These are phyloP conservation scores for Tenrec ecaudatus DNA, from an alignment of 2,113 vertebrate genomes.

Conservation along the genomic window DNA sequence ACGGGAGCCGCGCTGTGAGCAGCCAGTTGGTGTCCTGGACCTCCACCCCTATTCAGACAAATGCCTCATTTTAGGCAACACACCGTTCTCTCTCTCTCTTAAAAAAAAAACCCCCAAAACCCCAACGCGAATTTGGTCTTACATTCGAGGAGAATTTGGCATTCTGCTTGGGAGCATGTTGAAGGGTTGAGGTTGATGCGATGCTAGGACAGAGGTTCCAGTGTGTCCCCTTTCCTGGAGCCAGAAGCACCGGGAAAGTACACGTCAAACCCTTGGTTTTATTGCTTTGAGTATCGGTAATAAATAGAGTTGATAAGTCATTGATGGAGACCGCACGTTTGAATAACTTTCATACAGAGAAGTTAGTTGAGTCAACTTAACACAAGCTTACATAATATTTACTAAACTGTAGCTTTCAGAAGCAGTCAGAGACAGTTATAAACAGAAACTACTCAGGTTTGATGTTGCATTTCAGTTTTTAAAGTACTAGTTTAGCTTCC, in stretches of 20 bases:
- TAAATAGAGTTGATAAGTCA: not conserved
- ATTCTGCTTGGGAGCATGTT: not conserved
- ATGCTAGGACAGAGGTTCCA: not conserved
- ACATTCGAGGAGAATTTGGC: not conserved
- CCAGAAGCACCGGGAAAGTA: not conserved
- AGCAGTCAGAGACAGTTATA: not conserved
- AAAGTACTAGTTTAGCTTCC: not conserved
- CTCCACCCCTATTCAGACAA: not conserved
- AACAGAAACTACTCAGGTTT: not conserved
- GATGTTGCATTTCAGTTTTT: not conserved
- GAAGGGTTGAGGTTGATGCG: not conserved
- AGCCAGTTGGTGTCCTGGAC: not conserved
- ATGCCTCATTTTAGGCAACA: not conserved
- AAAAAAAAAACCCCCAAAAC: not conserved
- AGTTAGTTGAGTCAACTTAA: not conserved
- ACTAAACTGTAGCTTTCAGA: constrained; percentile 46
- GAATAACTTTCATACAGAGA: not conserved
- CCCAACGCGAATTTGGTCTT: not conserved
- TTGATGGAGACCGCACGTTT: not conserved
- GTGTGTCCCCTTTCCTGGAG: not conserved
- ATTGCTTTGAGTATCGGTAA: not conserved
- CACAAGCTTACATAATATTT: not conserved
- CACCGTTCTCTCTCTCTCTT: not conserved
- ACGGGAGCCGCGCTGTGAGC: not conserved
- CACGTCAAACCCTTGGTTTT: not conserved